phyloP scores from a whole-genome alignment of 2,888 invertebrate species.

The Dugesia japonica region DNA sequence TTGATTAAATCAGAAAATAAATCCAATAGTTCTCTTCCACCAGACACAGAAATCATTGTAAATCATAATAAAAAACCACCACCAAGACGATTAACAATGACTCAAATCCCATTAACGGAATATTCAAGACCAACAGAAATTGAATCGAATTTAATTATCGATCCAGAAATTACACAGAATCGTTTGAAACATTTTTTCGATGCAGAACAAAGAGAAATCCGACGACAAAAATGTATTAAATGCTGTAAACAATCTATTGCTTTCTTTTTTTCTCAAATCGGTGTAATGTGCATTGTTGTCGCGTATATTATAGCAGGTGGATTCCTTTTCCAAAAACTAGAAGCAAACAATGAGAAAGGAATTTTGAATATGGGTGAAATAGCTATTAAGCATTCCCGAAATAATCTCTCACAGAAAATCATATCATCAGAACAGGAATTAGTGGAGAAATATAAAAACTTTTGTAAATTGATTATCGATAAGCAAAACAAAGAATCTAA shows the following conservation, averaged over 20 bases:
- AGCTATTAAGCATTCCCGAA: not conserved
- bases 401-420: not conserved
- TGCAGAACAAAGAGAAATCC: constrained; percentile 6
- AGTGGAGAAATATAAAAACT: not conserved
- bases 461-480: not conserved
- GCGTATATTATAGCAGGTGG: constrained; percentile 32
- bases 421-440: not conserved
- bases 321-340: constrained; percentile 24
- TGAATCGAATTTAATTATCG: not conserved
- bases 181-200: constrained; percentile 12
- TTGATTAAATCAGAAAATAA: not conserved
- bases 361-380: not conserved
- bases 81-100: not conserved
- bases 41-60: not conserved
- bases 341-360: constrained; percentile 20
- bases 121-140: not conserved
- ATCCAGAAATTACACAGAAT: not conserved
- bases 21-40: not conserved
- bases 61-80: not conserved
- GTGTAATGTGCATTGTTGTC: constrained; percentile 29
- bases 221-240: constrained; percentile 7
- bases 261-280: constrained; percentile 34
- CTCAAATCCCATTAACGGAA: not conserved
- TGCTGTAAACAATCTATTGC: constrained; percentile 30
- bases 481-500: not conserved